Percentiles rank a stretch among this genome's conserved stretches.
Conservation (phyloP, 2,113 vertebrate species). For the Gallinago jamesoni region DNA sequence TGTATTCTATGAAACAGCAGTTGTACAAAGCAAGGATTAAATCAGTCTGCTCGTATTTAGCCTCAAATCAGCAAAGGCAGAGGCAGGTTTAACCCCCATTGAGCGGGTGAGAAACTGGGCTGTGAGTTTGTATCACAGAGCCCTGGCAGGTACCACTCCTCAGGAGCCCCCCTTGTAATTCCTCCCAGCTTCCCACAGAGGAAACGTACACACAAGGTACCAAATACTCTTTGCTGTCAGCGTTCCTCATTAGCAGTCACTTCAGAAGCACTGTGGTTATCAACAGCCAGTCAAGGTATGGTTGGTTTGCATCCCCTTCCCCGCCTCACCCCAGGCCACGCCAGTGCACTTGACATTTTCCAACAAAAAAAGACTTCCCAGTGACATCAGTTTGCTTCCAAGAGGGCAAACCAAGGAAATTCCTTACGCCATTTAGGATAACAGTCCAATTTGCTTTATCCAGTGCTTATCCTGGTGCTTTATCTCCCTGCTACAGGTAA, state of each 20-base stretch:
- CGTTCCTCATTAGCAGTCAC: neutral
- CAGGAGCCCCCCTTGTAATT: neutral
- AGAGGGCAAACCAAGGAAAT: neutral
- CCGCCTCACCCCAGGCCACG: neutral
- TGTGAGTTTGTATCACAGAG: too few species aligned
- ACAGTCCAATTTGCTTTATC: neutral
- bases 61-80: neutral
- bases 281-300: neutral
- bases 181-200: neutral
- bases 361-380: neutral
- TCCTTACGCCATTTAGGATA: neutral
- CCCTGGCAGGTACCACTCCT: fast-evolving
- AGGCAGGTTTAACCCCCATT: fast-evolving
- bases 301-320: neutral
- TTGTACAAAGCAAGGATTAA: neutral
- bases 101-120: neutral
- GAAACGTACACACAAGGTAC: neutral
- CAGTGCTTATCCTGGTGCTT: neutral
- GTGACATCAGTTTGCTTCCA: neutral
- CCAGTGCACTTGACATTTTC: neutral
- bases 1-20: neutral
- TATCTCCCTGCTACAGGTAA: neutral
- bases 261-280: neutral
- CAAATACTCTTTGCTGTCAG: neutral
- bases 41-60: neutral